Evolutionary conservation across 2,113 vertebrate species (phyloP).

Genomic region (Toxostoma redivivum): DNA sequence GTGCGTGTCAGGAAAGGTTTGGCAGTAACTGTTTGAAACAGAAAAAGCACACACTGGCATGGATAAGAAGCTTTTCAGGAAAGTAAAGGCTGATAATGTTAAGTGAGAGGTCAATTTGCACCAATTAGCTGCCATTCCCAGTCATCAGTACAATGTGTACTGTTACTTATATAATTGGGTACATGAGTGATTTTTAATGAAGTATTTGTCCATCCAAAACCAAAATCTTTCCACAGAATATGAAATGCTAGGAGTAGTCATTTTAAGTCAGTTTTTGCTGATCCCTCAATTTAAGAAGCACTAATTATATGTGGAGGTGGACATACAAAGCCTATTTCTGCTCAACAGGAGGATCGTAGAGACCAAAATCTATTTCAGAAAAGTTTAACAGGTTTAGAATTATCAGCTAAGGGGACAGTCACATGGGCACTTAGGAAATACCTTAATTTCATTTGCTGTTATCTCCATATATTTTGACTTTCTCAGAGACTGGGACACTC

Average conservation of each 20-base stretch:
- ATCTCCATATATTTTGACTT: background rate
- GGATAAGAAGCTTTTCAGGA: slow-evolving; percentile 26
- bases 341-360: background rate
- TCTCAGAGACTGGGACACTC: background rate
- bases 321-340: slow-evolving; percentile 10
- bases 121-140: background rate
- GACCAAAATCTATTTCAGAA: slow-evolving; percentile 24
- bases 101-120: background rate
- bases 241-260: background rate
- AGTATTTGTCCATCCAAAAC: background rate
- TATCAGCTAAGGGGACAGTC: background rate
- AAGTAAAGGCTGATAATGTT: background rate
- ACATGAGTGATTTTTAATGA: background rate
- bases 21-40: background rate
- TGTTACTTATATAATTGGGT: background rate
- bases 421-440: background rate
- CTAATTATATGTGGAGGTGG: background rate
- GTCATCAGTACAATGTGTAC: background rate
- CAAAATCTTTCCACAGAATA: background rate
- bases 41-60: background rate
- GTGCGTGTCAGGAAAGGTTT: background rate
- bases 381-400: slow-evolving; percentile 24
- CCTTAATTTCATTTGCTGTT: background rate
- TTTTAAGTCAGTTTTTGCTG: background rate
- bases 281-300: background rate